Percentiles rank a stretch among this genome's conserved stretches.
phyloP scores from a whole-genome alignment of 2,797 vertebrate species.

The Urosaurus nigricauda region DNA sequence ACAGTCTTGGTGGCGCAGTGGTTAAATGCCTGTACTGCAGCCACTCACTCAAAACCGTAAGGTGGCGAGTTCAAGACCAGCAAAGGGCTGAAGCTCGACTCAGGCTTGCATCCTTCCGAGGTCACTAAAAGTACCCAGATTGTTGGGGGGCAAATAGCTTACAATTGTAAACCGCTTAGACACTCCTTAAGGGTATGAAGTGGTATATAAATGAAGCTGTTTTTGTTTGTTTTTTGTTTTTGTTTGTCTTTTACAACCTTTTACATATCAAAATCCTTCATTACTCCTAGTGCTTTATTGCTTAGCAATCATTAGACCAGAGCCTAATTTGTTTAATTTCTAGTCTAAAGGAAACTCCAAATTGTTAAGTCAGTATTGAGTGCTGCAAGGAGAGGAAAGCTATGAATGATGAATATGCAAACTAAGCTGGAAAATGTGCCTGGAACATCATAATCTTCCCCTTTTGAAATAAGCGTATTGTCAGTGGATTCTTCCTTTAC shows the following conservation, averaged over 20 bases:
- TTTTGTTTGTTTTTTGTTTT: too few relatives aligned
- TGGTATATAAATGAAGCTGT: too few relatives aligned
- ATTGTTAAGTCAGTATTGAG: background rate
- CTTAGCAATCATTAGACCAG: constrained; percentile 12
- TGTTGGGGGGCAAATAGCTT: too few relatives aligned
- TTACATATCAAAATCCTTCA: constrained; percentile 17
- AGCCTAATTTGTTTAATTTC: constrained; percentile 19
- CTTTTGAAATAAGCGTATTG: constrained; percentile 52
- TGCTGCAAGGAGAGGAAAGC: constrained; percentile 23
- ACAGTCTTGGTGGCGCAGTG: too few relatives aligned
- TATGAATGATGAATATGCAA: constrained; percentile 34
- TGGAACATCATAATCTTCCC: constrained; percentile 56
- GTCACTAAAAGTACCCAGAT: too few relatives aligned
- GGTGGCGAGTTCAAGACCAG: too few relatives aligned
- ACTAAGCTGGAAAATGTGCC: constrained; percentile 30
- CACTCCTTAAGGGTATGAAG: too few relatives aligned
- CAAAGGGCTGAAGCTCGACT: too few relatives aligned
- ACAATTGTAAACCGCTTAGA: too few relatives aligned
- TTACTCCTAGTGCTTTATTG: constrained; percentile 27
- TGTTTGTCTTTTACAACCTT: constrained; percentile 19
- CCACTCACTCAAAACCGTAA: too few relatives aligned
- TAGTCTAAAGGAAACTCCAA: constrained; percentile 21
- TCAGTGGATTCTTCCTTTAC: constrained; percentile 17
- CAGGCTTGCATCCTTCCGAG: too few relatives aligned
- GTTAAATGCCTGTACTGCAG: too few relatives aligned